These are phyloP conservation scores for Hippopotamus amphibius DNA, from an alignment of 2,113 vertebrate genomes.

Conservation along the genomic window DNA sequence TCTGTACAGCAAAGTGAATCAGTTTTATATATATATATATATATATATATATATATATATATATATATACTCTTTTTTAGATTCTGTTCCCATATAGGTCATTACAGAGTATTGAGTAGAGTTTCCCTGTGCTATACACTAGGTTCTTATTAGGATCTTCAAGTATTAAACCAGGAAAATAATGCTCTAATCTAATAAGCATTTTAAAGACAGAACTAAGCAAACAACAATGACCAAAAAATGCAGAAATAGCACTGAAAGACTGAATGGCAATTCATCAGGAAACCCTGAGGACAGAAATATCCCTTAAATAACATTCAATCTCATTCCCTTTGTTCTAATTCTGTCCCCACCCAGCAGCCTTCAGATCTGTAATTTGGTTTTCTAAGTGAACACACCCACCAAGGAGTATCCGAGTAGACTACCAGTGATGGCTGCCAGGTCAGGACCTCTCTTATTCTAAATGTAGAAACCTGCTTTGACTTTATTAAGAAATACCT, in stretches of 20 bases:
- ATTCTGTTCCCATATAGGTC: not conserved
- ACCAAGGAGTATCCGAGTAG: slow-evolving; percentile 25
- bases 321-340: slow-evolving; percentile 77
- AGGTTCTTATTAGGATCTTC: not conserved
- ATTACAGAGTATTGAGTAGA: not conserved
- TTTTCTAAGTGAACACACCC: slow-evolving; percentile 70
- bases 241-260: slow-evolving; percentile 47
- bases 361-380: slow-evolving; percentile 77
- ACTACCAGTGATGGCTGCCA: slow-evolving; percentile 14
- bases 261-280: slow-evolving; percentile 60
- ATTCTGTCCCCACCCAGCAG: slow-evolving; percentile 65
- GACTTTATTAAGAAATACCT: slow-evolving; percentile 35
- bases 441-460: not conserved
- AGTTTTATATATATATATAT: not conserved
- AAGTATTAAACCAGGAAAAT: slow-evolving; percentile 41
- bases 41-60: not conserved
- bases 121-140: not conserved
- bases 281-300: slow-evolving; percentile 76
- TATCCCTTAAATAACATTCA: slow-evolving; percentile 75
- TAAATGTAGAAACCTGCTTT: slow-evolving; percentile 14
- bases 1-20: not conserved
- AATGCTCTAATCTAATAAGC: slow-evolving; percentile 28
- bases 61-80: not conserved
- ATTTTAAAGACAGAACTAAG: slow-evolving; percentile 67
- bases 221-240: slow-evolving; percentile 28